Percentiles rank a stretch among this genome's conserved stretches.
phyloP scores from a whole-genome alignment of 1,140 invertebrate species.

The Trichonephila inaurata region DNA sequence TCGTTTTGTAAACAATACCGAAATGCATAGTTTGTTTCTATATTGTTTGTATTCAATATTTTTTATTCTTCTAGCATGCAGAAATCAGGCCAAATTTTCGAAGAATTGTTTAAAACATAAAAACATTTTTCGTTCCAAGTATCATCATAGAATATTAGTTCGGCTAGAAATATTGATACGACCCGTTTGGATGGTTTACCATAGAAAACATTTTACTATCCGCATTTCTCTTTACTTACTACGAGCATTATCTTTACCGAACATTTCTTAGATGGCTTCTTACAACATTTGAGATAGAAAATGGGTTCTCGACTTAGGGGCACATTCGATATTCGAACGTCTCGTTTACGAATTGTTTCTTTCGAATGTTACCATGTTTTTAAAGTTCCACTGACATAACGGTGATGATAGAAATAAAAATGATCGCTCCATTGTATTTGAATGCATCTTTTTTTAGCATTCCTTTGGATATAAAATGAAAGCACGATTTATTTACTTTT shows the following conservation, averaged over 20 bases:
- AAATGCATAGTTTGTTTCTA: too few relatives aligned
- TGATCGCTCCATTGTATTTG: too few relatives aligned
- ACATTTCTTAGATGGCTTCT: neutral
- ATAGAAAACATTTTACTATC: neutral
- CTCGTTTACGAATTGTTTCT: constrained; percentile 2
- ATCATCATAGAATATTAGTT: neutral
- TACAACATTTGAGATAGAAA: neutral
- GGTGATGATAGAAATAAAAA: too few relatives aligned
- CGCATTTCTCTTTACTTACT: neutral
- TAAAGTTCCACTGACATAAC: neutral
- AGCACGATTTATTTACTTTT: too few relatives aligned
- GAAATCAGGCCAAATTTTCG: neutral
- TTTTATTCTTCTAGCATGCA: too few relatives aligned
- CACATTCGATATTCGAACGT: neutral
- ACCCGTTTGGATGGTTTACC: neutral
- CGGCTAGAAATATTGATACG: neutral
- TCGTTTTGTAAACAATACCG: too few relatives aligned
- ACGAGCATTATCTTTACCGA: neutral
- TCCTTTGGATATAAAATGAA: too few relatives aligned
- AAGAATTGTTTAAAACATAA: neutral
- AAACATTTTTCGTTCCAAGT: neutral
- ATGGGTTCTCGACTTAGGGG: neutral
- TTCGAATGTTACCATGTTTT: neutral
- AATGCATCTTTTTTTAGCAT: too few relatives aligned
- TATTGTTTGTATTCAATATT: too few relatives aligned